Percentiles rank a stretch among this genome's conserved stretches.
Conservation (phyloP, 2,113 vertebrate species). For the Osmerus eperlanus region DNA sequence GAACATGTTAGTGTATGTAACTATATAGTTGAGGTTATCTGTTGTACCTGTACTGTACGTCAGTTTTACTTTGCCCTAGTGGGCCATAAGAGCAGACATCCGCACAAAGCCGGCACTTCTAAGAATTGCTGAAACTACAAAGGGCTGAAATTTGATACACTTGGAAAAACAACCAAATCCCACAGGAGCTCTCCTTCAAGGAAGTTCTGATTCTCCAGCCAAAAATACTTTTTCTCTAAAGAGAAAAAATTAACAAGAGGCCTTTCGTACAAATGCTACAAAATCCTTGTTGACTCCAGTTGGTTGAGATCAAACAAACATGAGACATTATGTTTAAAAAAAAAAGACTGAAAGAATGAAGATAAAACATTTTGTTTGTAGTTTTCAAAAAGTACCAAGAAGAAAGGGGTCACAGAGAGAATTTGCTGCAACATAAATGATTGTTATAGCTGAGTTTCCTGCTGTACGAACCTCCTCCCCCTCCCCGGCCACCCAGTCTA, state of each 20-base stretch:
- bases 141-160: constrained; percentile 41
- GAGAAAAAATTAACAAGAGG: background rate
- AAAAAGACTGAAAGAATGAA: background rate
- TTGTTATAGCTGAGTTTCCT: background rate
- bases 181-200: constrained; percentile 40
- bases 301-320: constrained; percentile 41
- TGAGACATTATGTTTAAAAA: background rate
- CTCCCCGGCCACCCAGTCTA: too few relatives aligned
- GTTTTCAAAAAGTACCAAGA: background rate
- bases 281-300: constrained; percentile 37
- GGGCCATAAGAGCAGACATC: constrained; percentile 27
- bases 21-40: background rate
- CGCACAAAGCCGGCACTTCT: constrained; percentile 34
- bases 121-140: constrained; percentile 44
- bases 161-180: constrained; percentile 45
- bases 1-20: too few relatives aligned
- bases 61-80: constrained; percentile 26
- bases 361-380: background rate
- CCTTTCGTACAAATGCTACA: constrained; percentile 43
- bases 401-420: background rate
- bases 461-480: too few relatives aligned
- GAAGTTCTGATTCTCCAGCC: constrained; percentile 39
- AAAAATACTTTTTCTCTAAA: constrained; percentile 28
- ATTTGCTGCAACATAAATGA: background rate
- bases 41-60: background rate